Conservation (phyloP, 2,113 vertebrate genomes). For the Sapayoa aenigma region DNA sequence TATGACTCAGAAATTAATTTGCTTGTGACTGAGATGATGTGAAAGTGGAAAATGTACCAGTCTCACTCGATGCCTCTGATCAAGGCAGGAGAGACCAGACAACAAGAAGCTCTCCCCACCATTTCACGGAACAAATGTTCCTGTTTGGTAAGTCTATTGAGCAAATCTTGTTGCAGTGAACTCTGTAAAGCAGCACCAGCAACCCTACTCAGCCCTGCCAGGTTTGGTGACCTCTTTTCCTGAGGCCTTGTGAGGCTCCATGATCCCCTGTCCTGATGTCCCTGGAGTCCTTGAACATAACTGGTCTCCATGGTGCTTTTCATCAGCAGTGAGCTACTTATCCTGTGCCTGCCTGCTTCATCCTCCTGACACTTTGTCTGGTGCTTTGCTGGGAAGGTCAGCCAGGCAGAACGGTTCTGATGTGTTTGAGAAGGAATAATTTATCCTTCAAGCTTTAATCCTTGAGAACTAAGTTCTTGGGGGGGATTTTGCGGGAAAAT, state of each 20-base stretch:
- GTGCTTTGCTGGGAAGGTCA: conserved; percentile 16
- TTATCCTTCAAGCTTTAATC: conserved; percentile 54
- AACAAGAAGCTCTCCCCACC: background rate
- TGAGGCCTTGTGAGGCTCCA: background rate
- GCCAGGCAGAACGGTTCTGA: background rate
- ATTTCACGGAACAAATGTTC: background rate
- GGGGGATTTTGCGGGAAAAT: conserved; percentile 25
- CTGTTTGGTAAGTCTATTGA: background rate
- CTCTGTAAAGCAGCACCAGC: background rate
- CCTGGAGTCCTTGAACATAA: background rate
- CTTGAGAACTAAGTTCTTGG: conserved; percentile 35
- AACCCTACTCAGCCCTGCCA: background rate
- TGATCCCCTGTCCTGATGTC: background rate
- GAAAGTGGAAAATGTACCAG: background rate
- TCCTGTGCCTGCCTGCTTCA: background rate
- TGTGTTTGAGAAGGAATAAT: background rate
- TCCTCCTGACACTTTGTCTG: background rate
- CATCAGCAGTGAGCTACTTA: background rate
- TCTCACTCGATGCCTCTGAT: background rate
- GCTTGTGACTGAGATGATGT: background rate
- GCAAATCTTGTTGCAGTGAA: background rate
- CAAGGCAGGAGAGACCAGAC: background rate
- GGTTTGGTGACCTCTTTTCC: background rate
- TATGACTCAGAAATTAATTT: conserved; percentile 6
- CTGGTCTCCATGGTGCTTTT: background rate